These are phyloP conservation scores for Parambassis ranga DNA, from an alignment of 2,797 vertebrate genomes.

Conservation along the genomic window DNA sequence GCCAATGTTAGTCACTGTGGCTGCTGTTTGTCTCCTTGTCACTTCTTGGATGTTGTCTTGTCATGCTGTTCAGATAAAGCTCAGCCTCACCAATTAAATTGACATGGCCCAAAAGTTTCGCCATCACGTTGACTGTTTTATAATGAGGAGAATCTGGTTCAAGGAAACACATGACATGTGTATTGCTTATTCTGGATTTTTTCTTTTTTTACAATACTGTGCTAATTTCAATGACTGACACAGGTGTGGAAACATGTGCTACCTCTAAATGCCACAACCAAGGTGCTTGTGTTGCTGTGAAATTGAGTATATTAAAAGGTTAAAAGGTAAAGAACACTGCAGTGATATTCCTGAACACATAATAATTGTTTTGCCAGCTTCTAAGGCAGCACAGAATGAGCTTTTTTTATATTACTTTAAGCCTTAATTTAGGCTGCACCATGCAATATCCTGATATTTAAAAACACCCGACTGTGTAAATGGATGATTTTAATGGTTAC, in stretches of 20 bases:
- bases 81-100: constrained; percentile 76
- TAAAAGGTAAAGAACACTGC: background rate
- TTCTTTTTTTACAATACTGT: background rate
- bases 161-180: constrained; percentile 4
- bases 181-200: background rate
- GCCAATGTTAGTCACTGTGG: constrained; percentile 29
- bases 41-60: constrained; percentile 46
- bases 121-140: constrained; percentile 39
- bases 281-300: background rate
- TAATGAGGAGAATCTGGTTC: constrained; percentile 31
- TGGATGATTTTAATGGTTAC: constrained; percentile 28
- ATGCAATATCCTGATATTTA: constrained; percentile 41
- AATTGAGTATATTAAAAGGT: background rate
- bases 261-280: too few species aligned
- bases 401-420: constrained; percentile 15
- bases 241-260: too few species aligned
- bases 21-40: constrained; percentile 53
- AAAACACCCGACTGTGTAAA: constrained; percentile 39
- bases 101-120: constrained; percentile 70
- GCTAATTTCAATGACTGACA: background rate
- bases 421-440: constrained; percentile 20
- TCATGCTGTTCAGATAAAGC: constrained; percentile 37
- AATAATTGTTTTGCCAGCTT: constrained; percentile 20
- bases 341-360: background rate
- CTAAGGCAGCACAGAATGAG: constrained; percentile 11